Base-by-base conservation (phyloP, 2,888 invertebrate genomes). In the Dicycla oo region DNA sequence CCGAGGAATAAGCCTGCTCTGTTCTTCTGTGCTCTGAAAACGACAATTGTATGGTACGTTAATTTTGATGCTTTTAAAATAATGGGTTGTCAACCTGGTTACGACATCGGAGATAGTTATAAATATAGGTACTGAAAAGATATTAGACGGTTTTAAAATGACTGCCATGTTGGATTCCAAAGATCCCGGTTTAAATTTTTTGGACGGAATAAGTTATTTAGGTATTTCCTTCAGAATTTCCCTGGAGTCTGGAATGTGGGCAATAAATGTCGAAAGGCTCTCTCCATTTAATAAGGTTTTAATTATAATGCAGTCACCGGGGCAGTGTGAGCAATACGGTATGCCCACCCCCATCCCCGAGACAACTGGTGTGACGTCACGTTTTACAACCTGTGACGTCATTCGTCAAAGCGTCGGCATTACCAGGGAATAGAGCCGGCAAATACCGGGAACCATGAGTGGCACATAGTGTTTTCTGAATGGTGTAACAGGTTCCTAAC, bases 1-100 rank as follows among this genome's bases (percentile, higher is more conserved):
- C 98, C 11, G 97, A 98, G 80, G 97, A 97, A 85, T 97, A 96
- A 69, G 97, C 97, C 87, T 96, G 97, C 83, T 96, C 96, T 43
- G 94, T 94, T 89, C 94, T 93, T 90, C 91, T 95, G 87, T 94
- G 94, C 86, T 96, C 96, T 96, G 91, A 18, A 92, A 92, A 57
- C n/a, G 45, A 26, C 6, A 78, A 73, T 38, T 15, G 6, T 13
- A 13, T 34, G 6, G n/a, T n/a, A n/a, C n/a, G 13, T 80, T 64
- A 82, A 34, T 67, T 47, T 23, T 63, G 23, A 61, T 57, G 26
- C 23, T 8, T 34, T 34, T 60, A 43, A 8, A 23, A 34, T 34
- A 49, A 18, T 53, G 20, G 53, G 13, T 26, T 15, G 38, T 23
- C 23, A 23, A 34, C 20, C 34, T 43, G 15, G 2, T 51, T 11